phyloP scores from a whole-genome alignment of 1,140 invertebrate genomes.

The Cydia pomonella region DNA sequence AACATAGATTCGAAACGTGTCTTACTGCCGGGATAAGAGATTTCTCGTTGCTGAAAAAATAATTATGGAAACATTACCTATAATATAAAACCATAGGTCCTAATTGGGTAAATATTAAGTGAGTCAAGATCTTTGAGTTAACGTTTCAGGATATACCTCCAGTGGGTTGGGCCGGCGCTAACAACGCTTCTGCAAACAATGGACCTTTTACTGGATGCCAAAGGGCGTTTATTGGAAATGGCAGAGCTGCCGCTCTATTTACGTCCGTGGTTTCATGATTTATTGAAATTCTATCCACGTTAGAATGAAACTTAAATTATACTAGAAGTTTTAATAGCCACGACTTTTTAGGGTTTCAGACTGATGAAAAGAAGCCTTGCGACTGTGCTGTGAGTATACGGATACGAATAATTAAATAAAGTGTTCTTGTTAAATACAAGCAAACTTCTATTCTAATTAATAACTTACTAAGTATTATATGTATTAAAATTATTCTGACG shows the following conservation, averaged over 20 bases:
- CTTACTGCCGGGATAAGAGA: no score
- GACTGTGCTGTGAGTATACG: neutral
- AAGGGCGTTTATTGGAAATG: conserved; percentile 29
- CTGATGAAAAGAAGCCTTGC: conserved; percentile 11
- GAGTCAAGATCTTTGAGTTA: no score
- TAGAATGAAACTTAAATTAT: neutral
- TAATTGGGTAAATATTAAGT: no score
- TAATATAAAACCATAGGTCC: no score
- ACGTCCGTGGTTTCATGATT: neutral
- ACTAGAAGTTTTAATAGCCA: conserved; percentile 1
- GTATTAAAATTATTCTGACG: no score
- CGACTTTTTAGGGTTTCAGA: neutral
- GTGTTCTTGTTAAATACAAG: no score
- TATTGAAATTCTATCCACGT: conserved; percentile 23
- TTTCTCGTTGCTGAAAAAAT: no score
- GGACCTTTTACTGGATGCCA: conserved; percentile 21
- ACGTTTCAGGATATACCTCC: neutral
- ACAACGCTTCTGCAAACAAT: conserved; percentile 18
- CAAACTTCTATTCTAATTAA: no score
- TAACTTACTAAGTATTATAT: no score
- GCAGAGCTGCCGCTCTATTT: conserved; percentile 9
- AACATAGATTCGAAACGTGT: no score
- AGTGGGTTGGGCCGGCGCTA: neutral
- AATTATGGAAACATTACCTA: no score
- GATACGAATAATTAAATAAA: no score